Conservation (phyloP, 2,797 vertebrate species). For the Xyrichtys novacula region DNA sequence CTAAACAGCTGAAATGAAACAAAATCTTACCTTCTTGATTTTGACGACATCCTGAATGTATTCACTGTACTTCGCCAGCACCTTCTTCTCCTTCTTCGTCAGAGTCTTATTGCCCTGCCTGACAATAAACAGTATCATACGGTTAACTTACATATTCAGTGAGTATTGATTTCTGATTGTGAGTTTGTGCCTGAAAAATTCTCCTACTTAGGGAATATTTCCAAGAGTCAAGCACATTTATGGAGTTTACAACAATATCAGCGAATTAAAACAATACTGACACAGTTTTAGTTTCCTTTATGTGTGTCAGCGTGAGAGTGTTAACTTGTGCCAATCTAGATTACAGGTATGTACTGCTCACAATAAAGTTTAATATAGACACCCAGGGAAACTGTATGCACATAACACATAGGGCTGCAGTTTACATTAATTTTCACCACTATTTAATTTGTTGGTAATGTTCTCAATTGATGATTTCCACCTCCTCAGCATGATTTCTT, state of each 20-base stretch:
- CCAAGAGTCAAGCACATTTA: not conserved
- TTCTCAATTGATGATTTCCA: not conserved
- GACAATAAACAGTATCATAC: constrained; percentile 30
- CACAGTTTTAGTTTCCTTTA: too few species aligned
- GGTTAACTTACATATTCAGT: constrained; percentile 21
- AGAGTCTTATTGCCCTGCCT: constrained; percentile 81
- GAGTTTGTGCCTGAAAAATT: not conserved
- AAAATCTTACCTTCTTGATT: constrained; percentile 82
- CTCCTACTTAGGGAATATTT: not conserved
- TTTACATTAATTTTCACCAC: not conserved
- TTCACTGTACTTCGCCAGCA: constrained; percentile 77
- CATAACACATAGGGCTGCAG: too few species aligned
- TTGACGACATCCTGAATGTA: constrained; percentile 84
- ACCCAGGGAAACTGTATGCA: too few species aligned
- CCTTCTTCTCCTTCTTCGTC: constrained; percentile 85
- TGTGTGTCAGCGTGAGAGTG: too few species aligned
- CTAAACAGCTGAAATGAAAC: not conserved
- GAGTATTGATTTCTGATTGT: not conserved
- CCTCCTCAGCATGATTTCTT: fast-evolving
- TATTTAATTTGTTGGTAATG: not conserved
- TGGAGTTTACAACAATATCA: too few species aligned
- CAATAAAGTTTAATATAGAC: too few species aligned
- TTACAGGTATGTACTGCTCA: too few species aligned
- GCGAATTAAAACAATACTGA: too few species aligned
- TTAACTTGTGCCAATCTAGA: too few species aligned